phyloP scores from a whole-genome alignment of 2,888 invertebrate genomes.

The Aphelenchoides bicaudatus region DNA sequence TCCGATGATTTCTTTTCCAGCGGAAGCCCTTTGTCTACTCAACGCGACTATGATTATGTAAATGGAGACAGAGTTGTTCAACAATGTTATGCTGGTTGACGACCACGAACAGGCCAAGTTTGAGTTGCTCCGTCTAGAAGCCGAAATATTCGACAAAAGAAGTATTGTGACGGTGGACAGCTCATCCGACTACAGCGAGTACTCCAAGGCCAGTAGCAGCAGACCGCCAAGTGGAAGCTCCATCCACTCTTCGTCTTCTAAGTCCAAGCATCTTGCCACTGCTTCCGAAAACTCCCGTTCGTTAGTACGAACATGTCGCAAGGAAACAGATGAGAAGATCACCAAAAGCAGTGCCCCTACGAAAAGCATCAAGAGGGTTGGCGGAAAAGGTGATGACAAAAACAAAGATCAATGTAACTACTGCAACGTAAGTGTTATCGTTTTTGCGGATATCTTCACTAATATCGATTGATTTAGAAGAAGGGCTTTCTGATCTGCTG shows the following conservation, averaged over 20 bases:
- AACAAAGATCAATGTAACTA: slow-evolving; percentile 9
- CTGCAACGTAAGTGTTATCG: slow-evolving; percentile 5
- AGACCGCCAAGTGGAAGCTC: no score
- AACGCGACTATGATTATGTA: neutral
- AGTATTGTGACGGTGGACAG: no score
- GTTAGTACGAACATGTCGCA: no score
- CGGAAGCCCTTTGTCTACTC: neutral
- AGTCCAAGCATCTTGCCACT: neutral
- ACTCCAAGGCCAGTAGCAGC: neutral
- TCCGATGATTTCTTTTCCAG: neutral
- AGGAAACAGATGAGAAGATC: no score
- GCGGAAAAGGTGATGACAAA: neutral
- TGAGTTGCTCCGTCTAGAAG: neutral
- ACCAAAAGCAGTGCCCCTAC: neutral
- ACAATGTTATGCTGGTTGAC: neutral
- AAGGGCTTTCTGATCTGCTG: slow-evolving; percentile 82
- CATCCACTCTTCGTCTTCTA: neutral
- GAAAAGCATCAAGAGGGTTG: no score
- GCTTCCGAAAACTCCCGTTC: neutral
- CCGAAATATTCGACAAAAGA: no score
- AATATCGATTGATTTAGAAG: neutral
- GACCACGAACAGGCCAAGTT: slow-evolving; percentile 3
- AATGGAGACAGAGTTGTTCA: neutral
- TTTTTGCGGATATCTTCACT: neutral
- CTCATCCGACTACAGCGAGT: neutral